Evolutionary conservation across 92 coral and sea anemone species (phyloP), one percentile per base, ranked within the genome.

Genomic region (Epizoanthus scotinus): DNA sequence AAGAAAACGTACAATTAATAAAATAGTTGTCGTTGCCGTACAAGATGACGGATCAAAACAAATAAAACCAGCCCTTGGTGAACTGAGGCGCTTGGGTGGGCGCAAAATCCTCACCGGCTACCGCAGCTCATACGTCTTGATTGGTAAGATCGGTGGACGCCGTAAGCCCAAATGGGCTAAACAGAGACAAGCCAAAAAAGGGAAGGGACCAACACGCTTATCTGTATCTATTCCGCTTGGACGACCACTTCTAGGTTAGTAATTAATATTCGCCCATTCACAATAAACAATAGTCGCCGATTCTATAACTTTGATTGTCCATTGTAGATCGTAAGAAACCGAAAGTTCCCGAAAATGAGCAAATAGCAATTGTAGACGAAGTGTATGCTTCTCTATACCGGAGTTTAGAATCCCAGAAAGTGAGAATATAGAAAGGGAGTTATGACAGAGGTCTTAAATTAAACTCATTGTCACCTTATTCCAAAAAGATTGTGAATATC

Each of bases 31-130:
- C 24, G 27, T 75, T 60, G 81, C 56, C 8, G 81, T 75, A 3
- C 81, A 75, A 75, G 81, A 40, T 36, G 56, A 75, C 44, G 81
- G 81, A 0, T 71, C 78, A 50, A 75, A 75, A 24, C 38, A 60
- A 31, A 26, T 60, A 6, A 59, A 38, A 21, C 22, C 81, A 19
- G 81, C 81, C 5, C 15, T 59, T n/a, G 34, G 81, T 10, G 67
- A 21, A 58, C 24, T 75, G 19, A 75, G 38, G n/a, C 14, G 18
- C 15, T 75, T 75, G 36, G 81, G 81, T 36, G 81, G 27, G 34
- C 66, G 68, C 15, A 75, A 75, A 34, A 12, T 75, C 6, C 55
- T 36, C 28, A 59, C 67, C 19, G 68, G 57, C 20, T 36, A 21
- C 26, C 56, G 66, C 60, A 59, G 68, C 12, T 75, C 81, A 14